Evolutionary conservation across 2,113 vertebrate genomes (phyloP).

Genomic region (Heptranchias perlo): DNA sequence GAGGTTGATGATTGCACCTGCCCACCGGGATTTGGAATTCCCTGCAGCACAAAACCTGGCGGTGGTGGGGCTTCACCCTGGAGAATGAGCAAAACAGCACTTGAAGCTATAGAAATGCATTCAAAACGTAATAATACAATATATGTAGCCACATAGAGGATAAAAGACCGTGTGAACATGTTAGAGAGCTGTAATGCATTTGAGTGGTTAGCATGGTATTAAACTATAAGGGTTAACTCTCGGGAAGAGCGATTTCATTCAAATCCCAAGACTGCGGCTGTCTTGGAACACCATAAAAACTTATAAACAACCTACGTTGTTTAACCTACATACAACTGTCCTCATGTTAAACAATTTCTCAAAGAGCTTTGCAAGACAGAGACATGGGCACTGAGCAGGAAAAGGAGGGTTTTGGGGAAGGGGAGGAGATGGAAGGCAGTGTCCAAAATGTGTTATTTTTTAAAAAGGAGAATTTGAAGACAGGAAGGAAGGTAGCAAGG

Average conservation of each 20-base stretch:
- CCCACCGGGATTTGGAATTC: conserved; percentile 49
- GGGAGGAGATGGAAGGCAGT: background rate
- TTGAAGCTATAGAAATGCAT: background rate
- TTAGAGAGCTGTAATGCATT: background rate
- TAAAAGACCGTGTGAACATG: background rate
- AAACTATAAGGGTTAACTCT: background rate
- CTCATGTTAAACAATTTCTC: background rate
- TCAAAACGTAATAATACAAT: conserved; percentile 36
- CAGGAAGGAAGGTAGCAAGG: background rate
- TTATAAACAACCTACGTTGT: conserved; percentile 8
- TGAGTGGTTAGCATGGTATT: background rate
- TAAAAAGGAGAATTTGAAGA: background rate
- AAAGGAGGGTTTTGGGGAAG: background rate
- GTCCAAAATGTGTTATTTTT: background rate
- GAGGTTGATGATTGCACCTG: conserved; percentile 46
- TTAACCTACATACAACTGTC: background rate
- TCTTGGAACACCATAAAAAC: background rate
- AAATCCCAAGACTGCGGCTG: background rate
- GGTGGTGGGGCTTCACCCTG: conserved; percentile 72
- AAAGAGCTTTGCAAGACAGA: background rate
- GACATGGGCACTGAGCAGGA: background rate
- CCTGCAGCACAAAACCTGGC: conserved; percentile 65
- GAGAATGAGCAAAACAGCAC: conserved; percentile 20
- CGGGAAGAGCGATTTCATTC: background rate
- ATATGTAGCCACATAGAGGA: background rate